These are phyloP conservation scores for Solenodon paradoxus DNA, from an alignment of 2,113 vertebrate genomes.

Conservation along the genomic window DNA sequence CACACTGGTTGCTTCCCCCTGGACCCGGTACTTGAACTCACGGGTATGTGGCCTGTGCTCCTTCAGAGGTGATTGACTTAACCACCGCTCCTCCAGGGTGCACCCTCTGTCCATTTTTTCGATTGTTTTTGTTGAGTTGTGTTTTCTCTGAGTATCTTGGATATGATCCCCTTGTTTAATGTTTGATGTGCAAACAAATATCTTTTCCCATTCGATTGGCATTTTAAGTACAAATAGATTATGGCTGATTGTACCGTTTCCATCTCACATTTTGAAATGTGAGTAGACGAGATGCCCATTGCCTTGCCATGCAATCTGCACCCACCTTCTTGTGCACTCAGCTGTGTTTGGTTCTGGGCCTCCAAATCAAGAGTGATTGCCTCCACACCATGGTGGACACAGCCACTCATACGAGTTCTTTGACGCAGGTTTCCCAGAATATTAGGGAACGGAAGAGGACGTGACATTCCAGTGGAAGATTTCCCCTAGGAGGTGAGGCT, in stretches of 20 bases:
- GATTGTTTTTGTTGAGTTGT: too few relatives aligned
- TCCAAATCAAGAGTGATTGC: accelerated
- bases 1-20: too few relatives aligned
- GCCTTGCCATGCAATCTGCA: neutral
- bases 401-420: neutral
- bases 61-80: too few relatives aligned
- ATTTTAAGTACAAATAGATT: too few relatives aligned
- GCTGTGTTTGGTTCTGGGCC: neutral
- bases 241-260: neutral
- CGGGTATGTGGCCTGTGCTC: too few relatives aligned
- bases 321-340: accelerated
- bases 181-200: too few relatives aligned
- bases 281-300: accelerated
- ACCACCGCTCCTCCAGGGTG: too few relatives aligned
- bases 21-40: too few relatives aligned
- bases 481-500: neutral
- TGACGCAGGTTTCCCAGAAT: neutral
- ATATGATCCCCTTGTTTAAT: too few relatives aligned
- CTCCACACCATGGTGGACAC: neutral
- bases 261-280: neutral
- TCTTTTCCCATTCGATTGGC: too few relatives aligned
- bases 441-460: neutral
- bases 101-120: too few relatives aligned
- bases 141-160: too few relatives aligned
- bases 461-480: neutral